Conservation (phyloP, 2,888 invertebrate genomes). For the Mesorhabditis spiculigera region DNA sequence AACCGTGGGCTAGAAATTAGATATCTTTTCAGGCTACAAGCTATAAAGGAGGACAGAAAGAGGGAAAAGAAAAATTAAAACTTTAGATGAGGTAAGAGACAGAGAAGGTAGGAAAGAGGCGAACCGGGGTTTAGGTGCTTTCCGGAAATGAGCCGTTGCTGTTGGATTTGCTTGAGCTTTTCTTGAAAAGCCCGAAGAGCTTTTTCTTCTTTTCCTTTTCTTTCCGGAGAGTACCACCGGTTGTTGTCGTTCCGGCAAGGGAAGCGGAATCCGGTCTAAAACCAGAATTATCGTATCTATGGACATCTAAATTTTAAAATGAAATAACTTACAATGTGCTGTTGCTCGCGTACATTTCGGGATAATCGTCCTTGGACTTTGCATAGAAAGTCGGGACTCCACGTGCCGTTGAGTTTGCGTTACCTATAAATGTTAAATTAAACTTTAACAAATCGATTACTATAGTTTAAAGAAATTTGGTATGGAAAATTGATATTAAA, state of each 20-base stretch:
- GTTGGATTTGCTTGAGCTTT: background rate
- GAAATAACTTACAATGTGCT: background rate
- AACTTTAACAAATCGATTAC: too few relatives aligned
- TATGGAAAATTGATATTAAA: too few relatives aligned
- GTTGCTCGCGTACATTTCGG: conserved; percentile 4
- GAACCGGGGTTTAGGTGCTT: background rate
- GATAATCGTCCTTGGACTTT: background rate
- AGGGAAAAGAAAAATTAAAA: too few relatives aligned
- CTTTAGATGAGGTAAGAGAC: too few relatives aligned
- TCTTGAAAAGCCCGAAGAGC: conserved; percentile 4
- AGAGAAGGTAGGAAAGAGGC: background rate
- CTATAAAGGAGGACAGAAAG: too few relatives aligned
- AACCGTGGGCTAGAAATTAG: too few relatives aligned
- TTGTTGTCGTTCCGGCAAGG: background rate
- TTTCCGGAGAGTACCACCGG: background rate
- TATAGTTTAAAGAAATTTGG: too few relatives aligned
- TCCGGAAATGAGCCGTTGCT: conserved; percentile 1
- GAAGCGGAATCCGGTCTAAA: conserved; percentile 2
- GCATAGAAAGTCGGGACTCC: background rate
- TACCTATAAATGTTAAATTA: too few relatives aligned
- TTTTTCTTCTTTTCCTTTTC: conserved; percentile 3
- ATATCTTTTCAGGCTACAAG: too few relatives aligned
- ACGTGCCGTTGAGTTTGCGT: background rate
- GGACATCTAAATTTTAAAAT: background rate
- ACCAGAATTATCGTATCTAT: background rate